phyloP scores from a whole-genome alignment of 2,113 vertebrate species.

The Tupaia chinensis region DNA sequence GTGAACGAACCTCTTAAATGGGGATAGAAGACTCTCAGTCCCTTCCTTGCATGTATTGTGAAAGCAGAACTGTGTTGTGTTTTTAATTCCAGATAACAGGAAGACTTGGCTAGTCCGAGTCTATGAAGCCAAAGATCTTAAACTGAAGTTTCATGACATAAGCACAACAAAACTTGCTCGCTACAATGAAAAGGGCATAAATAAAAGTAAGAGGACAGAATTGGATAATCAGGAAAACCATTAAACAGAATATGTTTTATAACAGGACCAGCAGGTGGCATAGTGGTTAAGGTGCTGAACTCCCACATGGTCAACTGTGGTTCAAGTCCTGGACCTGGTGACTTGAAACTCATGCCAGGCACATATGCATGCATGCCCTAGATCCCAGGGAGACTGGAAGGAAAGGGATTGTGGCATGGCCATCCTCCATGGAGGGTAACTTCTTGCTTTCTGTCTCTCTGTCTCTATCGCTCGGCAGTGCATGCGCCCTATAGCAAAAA shows the following conservation, averaged over 20 bases:
- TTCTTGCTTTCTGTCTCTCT: no score
- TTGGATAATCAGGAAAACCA: background rate
- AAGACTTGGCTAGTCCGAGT: background rate
- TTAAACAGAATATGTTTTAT: background rate
- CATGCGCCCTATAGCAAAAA: no score
- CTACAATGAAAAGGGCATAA: background rate
- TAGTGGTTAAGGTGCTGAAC: no score
- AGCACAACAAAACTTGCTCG: background rate
- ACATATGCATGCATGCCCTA: no score
- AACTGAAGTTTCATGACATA: background rate
- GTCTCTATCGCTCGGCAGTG: no score
- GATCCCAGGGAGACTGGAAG: no score
- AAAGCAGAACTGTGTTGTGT: background rate
- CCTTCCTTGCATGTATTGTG: background rate
- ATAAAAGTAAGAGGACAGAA: background rate
- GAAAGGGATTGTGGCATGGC: no score
- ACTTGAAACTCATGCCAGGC: no score
- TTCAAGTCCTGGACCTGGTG: no score
- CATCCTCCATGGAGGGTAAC: no score
- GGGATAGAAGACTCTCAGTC: background rate
- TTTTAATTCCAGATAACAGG: background rate
- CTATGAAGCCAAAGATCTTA: background rate
- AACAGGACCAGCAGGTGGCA: no score
- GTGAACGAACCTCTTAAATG: background rate
- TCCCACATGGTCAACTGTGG: no score